phyloP scores from a whole-genome alignment of 2,797 vertebrate genomes.

The Epinephelus coioides region DNA sequence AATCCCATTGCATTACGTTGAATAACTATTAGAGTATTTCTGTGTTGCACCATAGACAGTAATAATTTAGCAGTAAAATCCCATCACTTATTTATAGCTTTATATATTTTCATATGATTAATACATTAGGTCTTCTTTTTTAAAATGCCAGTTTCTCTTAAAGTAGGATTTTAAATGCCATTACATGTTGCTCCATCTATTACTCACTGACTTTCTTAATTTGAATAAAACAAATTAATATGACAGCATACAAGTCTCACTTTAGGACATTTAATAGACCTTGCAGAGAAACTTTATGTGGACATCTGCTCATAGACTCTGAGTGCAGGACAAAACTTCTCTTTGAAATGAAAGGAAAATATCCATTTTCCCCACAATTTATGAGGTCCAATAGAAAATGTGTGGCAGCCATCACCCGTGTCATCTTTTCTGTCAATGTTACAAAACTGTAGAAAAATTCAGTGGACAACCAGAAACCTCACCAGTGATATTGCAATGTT shows the following conservation, averaged over 20 bases:
- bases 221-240: not conserved
- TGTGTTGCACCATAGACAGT: not conserved
- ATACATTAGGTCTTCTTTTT: too few species aligned
- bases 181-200: conserved; percentile 1
- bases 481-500: conserved; percentile 35
- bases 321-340: not conserved
- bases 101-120: not conserved
- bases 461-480: conserved; percentile 34
- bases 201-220: not conserved
- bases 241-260: not conserved
- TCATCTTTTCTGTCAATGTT: conserved; percentile 39
- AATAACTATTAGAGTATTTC: conserved; percentile 13
- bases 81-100: not conserved
- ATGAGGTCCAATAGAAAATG: not conserved
- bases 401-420: not conserved
- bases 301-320: not conserved
- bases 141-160: not conserved
- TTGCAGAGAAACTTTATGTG: not conserved
- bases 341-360: not conserved
- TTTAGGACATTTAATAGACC: too few species aligned
- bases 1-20: not conserved
- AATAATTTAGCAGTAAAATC: not conserved
- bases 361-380: not conserved
- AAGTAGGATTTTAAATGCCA: conserved; percentile 1
- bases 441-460: conserved; percentile 9